Conservation (phyloP, 2,797 vertebrate genomes). For the Columba guinea region DNA sequence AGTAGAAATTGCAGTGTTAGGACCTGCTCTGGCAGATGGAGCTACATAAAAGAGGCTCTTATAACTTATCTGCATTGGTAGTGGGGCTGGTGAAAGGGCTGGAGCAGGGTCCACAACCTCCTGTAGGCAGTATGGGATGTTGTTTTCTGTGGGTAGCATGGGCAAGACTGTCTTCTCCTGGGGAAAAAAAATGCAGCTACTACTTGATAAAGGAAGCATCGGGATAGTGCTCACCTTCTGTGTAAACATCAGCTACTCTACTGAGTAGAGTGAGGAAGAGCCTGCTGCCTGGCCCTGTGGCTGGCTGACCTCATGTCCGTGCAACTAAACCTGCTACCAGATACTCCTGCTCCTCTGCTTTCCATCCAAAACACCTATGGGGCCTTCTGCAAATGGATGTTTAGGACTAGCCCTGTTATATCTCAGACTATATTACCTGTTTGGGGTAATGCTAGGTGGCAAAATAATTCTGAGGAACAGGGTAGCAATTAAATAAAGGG, state of each 20-base stretch:
- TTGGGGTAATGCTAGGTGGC: background rate
- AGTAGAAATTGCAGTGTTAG: background rate
- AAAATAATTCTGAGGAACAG: background rate
- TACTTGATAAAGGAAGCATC: background rate
- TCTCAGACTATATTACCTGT: background rate
- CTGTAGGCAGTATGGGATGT: background rate
- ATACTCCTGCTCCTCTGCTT: background rate
- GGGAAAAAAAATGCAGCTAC: background rate
- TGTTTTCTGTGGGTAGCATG: background rate
- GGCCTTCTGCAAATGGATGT: fast-evolving
- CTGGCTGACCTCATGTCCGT: background rate
- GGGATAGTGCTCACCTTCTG: background rate
- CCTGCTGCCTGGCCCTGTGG: background rate
- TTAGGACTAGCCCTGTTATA: background rate
- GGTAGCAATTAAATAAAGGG: background rate
- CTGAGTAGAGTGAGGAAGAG: background rate
- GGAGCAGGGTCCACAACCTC: background rate
- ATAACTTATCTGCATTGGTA: background rate
- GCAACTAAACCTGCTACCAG: background rate
- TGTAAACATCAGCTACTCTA: background rate
- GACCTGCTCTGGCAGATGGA: background rate
- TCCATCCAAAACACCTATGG: background rate
- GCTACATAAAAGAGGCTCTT: background rate
- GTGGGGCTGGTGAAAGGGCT: background rate
- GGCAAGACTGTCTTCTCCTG: background rate